Evolutionary conservation across 2,113 vertebrate genomes (phyloP).

Genomic region (Gnathonemus longibarbis): DNA sequence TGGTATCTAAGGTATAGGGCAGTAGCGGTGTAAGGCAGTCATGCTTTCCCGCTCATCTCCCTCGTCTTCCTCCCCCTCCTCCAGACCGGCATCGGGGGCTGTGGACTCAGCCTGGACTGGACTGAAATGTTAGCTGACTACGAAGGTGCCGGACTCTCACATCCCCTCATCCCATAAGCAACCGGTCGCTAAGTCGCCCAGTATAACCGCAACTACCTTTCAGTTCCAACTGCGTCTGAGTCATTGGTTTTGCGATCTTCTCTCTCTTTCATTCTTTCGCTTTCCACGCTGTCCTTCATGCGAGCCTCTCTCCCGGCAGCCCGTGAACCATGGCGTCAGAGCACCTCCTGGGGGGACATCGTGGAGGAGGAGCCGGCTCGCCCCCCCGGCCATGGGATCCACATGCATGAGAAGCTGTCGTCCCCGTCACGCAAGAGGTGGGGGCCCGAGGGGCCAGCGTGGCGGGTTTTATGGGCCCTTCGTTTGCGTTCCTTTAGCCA

Average conservation of each 20-base stretch:
- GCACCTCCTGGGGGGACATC: constrained; percentile 94
- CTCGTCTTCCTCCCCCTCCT: constrained; percentile 28
- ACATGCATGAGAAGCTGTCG: constrained; percentile 97
- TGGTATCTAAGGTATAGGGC: background rate
- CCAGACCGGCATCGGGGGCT: constrained; percentile 73
- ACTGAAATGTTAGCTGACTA: constrained; percentile 93
- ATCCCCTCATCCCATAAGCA: background rate
- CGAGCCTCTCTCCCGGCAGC: constrained; percentile 51
- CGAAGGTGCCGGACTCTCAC: constrained; percentile 67
- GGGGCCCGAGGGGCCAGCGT: background rate
- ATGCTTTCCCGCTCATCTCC: background rate
- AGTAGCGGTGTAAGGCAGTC: background rate
- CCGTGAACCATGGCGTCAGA: constrained; percentile 90
- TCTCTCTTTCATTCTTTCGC: background rate
- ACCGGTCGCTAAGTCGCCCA: background rate
- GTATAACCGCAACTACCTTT: background rate
- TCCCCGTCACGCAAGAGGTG: constrained; percentile 96
- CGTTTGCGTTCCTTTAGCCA: background rate
- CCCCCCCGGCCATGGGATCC: constrained; percentile 93
- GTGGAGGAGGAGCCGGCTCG: constrained; percentile 92
- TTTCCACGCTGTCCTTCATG: background rate
- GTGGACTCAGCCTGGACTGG: constrained; percentile 85
- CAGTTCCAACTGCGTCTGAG: background rate
- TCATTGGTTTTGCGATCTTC: background rate
- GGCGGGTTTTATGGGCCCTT: background rate